phyloP scores from a whole-genome alignment of 2,797 vertebrate genomes.

The Capromys pilorides region DNA sequence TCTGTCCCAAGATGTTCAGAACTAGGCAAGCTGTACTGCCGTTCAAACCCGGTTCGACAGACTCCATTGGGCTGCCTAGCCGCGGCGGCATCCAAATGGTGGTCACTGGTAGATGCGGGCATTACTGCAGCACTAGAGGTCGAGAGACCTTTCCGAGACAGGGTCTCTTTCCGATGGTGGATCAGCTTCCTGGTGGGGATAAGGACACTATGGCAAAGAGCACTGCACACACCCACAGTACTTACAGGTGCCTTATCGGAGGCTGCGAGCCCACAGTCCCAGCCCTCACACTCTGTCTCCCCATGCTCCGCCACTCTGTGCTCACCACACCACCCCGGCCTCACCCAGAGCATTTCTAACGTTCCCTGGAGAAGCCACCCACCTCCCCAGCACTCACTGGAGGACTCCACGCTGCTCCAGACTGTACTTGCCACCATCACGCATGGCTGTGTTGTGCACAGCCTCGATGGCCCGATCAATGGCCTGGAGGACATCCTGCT shows the following conservation, averaged over 20 bases:
- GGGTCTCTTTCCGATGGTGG: slow-evolving; percentile 97
- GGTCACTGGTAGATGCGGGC: slow-evolving; percentile 92
- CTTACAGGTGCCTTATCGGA: not conserved
- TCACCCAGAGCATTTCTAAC: not conserved
- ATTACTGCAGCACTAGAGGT: slow-evolving; percentile 87
- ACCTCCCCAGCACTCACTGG: slow-evolving; percentile 90
- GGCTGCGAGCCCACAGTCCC: not conserved
- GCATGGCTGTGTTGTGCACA: slow-evolving; percentile 97
- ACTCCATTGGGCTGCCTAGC: slow-evolving; percentile 92
- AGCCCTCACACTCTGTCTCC: not conserved
- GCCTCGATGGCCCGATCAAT: slow-evolving; percentile 98
- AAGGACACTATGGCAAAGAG: not conserved
- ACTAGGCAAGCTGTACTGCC: slow-evolving; percentile 90
- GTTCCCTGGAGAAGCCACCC: not conserved
- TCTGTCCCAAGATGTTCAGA: slow-evolving; percentile 90
- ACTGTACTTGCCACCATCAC: slow-evolving; percentile 97
- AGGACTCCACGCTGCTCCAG: slow-evolving; percentile 97
- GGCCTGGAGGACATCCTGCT: slow-evolving; percentile 98
- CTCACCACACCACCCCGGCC: too few species aligned
- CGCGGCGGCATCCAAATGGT: slow-evolving; percentile 89
- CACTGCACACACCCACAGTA: not conserved
- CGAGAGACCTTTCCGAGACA: slow-evolving; percentile 91
- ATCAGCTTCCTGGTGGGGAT: slow-evolving; percentile 92
- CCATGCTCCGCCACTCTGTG: too few species aligned
- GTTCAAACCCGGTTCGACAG: slow-evolving; percentile 88